A percentile compares a stretch with the other conserved stretches of the same genome.
phyloP scores from a whole-genome alignment of 2,797 vertebrate genomes.

The Malacoctenus gilli region DNA sequence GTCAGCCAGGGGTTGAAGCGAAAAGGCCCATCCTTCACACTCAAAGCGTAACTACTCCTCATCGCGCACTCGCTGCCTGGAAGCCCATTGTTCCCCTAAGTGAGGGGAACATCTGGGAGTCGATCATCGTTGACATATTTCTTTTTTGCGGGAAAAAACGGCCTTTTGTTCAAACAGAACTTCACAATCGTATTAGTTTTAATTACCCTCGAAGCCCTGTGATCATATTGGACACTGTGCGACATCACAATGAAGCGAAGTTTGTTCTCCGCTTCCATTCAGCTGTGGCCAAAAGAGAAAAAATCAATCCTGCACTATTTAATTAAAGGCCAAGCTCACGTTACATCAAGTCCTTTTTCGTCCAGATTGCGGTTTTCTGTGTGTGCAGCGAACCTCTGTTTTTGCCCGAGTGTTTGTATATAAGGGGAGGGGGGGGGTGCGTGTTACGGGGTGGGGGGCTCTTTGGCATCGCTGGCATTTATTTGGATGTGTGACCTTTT shows the following conservation, averaged over 20 bases:
- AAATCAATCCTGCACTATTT: conserved; percentile 79
- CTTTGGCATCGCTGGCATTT: conserved; percentile 86
- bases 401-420: conserved; percentile 71
- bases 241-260: conserved; percentile 62
- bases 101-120: background rate
- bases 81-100: too few relatives aligned
- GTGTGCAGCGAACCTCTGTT: conserved; percentile 57
- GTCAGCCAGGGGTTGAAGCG: conserved; percentile 52
- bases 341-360: conserved; percentile 71
- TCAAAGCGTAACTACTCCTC: conserved; percentile 34
- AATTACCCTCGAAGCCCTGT: conserved; percentile 58
- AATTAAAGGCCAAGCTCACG: conserved; percentile 83
- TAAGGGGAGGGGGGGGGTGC: conserved; percentile 33
- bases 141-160: background rate
- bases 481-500: conserved; percentile 87
- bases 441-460: conserved; percentile 53
- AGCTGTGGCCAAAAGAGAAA: conserved; percentile 57
- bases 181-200: conserved; percentile 40
- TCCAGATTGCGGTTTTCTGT: conserved; percentile 39
- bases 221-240: conserved; percentile 53
- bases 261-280: conserved; percentile 59
- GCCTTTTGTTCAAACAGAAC: conserved; percentile 24
- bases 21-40: conserved; percentile 43
- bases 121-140: background rate
- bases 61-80: conserved; percentile 4